These are phyloP conservation scores for Drosophila burlai DNA, from an alignment of 1,140 invertebrate species.

Conservation along the genomic window DNA sequence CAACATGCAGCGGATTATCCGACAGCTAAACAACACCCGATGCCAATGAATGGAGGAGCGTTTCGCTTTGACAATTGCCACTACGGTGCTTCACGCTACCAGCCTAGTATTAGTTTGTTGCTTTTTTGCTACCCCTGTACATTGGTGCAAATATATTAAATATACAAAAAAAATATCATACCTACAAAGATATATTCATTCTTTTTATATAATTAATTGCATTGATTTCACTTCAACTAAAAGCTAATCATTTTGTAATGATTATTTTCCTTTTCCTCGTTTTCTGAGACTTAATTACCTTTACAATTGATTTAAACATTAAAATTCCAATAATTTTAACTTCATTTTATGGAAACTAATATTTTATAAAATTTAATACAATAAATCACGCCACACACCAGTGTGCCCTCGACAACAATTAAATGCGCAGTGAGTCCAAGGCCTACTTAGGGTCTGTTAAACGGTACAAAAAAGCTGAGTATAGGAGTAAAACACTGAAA, in stretches of 20 bases:
- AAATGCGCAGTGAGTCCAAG: slow-evolving; percentile 71
- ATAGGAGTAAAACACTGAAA: slow-evolving; percentile 2
- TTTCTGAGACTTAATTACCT: too few relatives aligned
- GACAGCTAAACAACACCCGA: slow-evolving; percentile 76
- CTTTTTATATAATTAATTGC: too few relatives aligned
- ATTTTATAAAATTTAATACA: neutral
- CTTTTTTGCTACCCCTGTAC: slow-evolving; percentile 12
- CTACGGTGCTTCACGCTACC: slow-evolving; percentile 12
- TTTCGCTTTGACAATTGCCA: slow-evolving; percentile 64
- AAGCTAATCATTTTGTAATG: neutral
- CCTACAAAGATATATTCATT: neutral
- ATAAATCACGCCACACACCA: neutral
- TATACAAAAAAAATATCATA: neutral
- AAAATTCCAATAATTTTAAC: too few relatives aligned
- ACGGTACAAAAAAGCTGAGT: slow-evolving; percentile 2
- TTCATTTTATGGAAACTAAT: neutral
- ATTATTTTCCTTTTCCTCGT: neutral
- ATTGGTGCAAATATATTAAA: neutral
- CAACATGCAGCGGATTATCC: slow-evolving; percentile 78
- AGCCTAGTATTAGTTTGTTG: neutral
- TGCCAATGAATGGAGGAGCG: slow-evolving; percentile 54
- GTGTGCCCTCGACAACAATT: slow-evolving; percentile 48
- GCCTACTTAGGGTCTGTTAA: slow-evolving; percentile 71
- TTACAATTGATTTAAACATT: neutral
- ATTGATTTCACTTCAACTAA: too few relatives aligned